Conservation (phyloP, 2,113 vertebrate species). For the Centropus bengalensis region DNA sequence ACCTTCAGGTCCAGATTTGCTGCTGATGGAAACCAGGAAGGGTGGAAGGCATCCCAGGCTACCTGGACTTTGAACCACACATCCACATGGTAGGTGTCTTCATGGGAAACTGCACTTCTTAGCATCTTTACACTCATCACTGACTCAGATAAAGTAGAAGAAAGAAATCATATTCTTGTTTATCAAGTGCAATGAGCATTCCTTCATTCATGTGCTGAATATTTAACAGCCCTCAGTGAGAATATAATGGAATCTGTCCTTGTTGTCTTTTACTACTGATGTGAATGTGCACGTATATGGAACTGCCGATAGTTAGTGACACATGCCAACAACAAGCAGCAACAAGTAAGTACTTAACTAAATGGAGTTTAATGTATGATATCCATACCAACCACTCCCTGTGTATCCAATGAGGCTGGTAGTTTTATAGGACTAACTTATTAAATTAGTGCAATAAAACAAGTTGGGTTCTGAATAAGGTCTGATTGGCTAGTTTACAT, state of each 20-base stretch:
- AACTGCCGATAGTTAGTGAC: not conserved
- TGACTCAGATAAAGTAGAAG: not conserved
- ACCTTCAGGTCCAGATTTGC: not conserved
- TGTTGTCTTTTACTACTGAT: not conserved
- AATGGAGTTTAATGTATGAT: not conserved
- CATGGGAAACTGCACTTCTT: not conserved
- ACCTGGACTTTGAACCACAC: not conserved
- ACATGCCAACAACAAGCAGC: not conserved
- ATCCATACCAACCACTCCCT: not conserved
- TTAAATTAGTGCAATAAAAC: not conserved
- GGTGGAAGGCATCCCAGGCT: not conserved
- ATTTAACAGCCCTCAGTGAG: not conserved
- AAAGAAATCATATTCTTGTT: not conserved
- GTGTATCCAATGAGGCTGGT: not conserved
- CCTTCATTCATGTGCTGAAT: not conserved
- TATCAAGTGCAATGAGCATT: not conserved
- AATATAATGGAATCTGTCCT: not conserved
- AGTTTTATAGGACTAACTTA: not conserved
- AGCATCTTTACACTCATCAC: not conserved
- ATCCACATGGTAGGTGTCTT: not conserved
- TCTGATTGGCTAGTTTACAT: not conserved
- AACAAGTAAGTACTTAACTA: not conserved
- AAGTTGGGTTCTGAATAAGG: not conserved
- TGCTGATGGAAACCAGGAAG: not conserved
- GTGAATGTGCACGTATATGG: rapidly evolving